Evolutionary conservation across 2,113 vertebrate species (phyloP).

Genomic region (Otus sunia): DNA sequence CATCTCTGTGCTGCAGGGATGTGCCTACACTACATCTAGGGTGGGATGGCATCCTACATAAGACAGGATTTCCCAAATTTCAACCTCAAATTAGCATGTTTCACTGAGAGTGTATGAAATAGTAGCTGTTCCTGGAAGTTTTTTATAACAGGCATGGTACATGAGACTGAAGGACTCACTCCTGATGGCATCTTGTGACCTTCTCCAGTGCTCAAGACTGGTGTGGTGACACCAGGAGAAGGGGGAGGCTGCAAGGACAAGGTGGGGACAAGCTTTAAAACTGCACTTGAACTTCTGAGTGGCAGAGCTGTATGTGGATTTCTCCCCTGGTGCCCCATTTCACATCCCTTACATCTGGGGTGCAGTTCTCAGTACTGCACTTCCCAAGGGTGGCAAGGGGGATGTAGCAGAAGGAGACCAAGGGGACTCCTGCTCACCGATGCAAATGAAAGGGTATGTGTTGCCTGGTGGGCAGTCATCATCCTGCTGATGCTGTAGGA

Average conservation of each 20-base stretch:
- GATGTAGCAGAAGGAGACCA: neutral
- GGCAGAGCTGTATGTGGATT: neutral
- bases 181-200: neutral
- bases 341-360: neutral
- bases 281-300: neutral
- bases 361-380: neutral
- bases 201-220: neutral
- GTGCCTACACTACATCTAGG: too few relatives aligned
- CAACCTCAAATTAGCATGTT: neutral
- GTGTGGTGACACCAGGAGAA: neutral
- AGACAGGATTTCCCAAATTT: neutral
- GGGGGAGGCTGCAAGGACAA: neutral
- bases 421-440: neutral
- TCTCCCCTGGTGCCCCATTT: neutral
- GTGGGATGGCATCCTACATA: neutral
- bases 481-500: neutral
- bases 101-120: rapidly evolving
- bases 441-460: neutral
- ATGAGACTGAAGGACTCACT: neutral
- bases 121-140: neutral
- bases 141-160: neutral
- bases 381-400: neutral
- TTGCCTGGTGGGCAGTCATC: neutral
- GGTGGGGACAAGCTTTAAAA: neutral
- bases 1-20: neutral